Conservation (phyloP, 2,113 vertebrate species). For the Oreotrochilus melanogaster region DNA sequence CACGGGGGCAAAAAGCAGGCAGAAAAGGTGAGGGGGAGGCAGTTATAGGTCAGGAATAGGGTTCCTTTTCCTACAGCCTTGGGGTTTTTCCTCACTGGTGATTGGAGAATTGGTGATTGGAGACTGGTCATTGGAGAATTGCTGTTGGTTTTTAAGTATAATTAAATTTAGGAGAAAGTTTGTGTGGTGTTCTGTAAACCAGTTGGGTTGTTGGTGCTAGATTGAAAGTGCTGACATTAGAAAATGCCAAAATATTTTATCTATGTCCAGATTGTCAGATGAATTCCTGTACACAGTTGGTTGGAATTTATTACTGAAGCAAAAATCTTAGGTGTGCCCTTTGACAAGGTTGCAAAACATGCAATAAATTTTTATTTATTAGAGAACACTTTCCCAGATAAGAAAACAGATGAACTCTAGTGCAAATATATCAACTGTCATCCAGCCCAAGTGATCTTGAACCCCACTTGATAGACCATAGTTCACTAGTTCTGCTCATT, state of each 20-base stretch:
- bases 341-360: constrained; percentile 47
- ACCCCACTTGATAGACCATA: constrained; percentile 6
- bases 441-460: constrained; percentile 41
- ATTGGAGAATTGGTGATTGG: too few species aligned
- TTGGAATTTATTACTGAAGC: constrained; percentile 48
- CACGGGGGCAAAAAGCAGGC: background rate
- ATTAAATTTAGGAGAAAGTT: background rate
- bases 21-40: background rate
- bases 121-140: background rate
- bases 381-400: constrained; percentile 56
- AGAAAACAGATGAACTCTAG: constrained; percentile 43
- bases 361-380: constrained; percentile 67
- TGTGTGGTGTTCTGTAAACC: background rate
- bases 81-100: background rate
- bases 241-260: constrained; percentile 37
- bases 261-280: constrained; percentile 10
- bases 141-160: background rate
- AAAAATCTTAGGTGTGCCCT: constrained; percentile 59
- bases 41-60: background rate
- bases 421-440: constrained; percentile 7
- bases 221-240: background rate
- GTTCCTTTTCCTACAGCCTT: background rate
- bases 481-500: constrained; percentile 24
- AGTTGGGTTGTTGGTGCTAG: background rate
- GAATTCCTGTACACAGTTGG: constrained; percentile 29